phyloP scores from a whole-genome alignment of 2,797 vertebrate species.

The Synaphobranchus kaupii region DNA sequence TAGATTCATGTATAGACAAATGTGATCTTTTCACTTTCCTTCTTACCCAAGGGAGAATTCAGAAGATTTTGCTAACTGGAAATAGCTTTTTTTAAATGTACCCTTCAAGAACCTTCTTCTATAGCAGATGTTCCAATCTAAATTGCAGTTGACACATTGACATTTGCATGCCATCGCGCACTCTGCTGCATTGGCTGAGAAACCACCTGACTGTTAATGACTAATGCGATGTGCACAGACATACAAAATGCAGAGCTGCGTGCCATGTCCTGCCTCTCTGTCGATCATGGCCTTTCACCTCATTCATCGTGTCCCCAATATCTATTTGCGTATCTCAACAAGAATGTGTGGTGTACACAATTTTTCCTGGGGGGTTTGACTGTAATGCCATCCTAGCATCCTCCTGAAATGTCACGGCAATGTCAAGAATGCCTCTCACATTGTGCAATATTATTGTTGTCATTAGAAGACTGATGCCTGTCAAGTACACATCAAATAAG shows the following conservation, averaged over 20 bases:
- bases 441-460: not conserved
- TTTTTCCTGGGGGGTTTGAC: not conserved
- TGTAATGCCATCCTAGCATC: not conserved
- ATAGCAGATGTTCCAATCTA: not conserved
- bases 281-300: not conserved
- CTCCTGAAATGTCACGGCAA: constrained; percentile 13
- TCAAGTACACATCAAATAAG: not conserved
- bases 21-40: not conserved
- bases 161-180: not conserved
- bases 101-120: not conserved
- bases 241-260: not conserved
- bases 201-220: not conserved
- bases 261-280: not conserved
- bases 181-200: not conserved
- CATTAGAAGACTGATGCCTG: not conserved
- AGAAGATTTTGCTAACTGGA: not conserved
- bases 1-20: not conserved
- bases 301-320: not conserved
- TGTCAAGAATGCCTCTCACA: not conserved
- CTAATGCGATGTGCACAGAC: not conserved
- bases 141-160: constrained; percentile 17
- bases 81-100: not conserved
- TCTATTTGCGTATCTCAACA: not conserved
- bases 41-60: not conserved
- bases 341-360: not conserved